Evolutionary conservation across 2,797 vertebrate species (phyloP), one percentile per base, ranked within the genome.

Genomic region (Characodon lateralis): DNA sequence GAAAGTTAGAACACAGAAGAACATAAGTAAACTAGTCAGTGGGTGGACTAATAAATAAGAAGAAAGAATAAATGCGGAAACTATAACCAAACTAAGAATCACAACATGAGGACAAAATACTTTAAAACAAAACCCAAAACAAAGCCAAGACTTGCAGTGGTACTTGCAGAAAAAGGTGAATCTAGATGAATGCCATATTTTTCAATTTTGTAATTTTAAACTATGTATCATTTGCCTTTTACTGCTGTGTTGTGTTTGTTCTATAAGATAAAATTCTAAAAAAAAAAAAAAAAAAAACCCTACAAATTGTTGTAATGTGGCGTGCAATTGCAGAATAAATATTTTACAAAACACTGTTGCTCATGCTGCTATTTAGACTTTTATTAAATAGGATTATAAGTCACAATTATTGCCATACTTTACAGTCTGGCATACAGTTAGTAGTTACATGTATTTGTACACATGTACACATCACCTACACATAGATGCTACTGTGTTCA

Each of bases 331-430:
- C 9, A 22, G 24, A 48, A 48, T 48, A 48, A 48, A 48, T 48
- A 10, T 48, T 48, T 48, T 48, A 48, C 48, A 13, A 48, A 48
- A 2, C 48, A 12, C 48, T 48, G 48, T 43, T 13, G 8, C 92
- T 92, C 85, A 88, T 89, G 89, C 88, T 92, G 87, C 85, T 90
- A 89, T 92, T 91, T 92, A 82, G 92, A 87, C 90, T 88, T 91
- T 90, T 84, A 90, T 85, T 85, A 78, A 72, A 72, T 88, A 85
- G 79, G 48, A 83, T 65, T 31, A 39, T 13, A 24, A 70, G 72
- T 28, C 41, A 76, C 74, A 46, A 71, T 75, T 26, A 59, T 10
- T 35, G 69, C 50, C 28, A 75, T 26, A 78, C 58, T 22, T 51
- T 13, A 58, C 14, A 59, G 28, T 28, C 13, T 59, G 13, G n/a